Evolutionary conservation across 1,140 invertebrate species (phyloP).

Genomic region (Drosophila baimaii): DNA sequence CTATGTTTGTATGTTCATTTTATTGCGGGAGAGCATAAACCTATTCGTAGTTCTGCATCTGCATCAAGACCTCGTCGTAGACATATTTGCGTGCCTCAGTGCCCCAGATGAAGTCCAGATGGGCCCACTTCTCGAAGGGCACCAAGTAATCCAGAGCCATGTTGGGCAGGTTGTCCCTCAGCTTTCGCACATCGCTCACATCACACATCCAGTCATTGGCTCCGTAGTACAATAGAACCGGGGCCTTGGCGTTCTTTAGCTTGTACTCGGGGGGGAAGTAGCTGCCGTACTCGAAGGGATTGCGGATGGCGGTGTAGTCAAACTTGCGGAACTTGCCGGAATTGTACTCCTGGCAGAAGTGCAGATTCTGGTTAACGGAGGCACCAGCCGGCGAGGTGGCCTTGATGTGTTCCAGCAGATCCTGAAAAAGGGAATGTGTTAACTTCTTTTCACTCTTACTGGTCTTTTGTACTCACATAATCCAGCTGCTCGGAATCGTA

Average conservation of each 20-base stretch:
- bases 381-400: slow-evolving; percentile 86
- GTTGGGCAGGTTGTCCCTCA: slow-evolving; percentile 83
- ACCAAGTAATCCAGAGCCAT: slow-evolving; percentile 84
- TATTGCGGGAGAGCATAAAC: slow-evolving; percentile 27
- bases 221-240: slow-evolving; percentile 87
- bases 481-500: slow-evolving; percentile 84
- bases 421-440: slow-evolving; percentile 62
- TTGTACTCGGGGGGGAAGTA: slow-evolving; percentile 86
- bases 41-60: slow-evolving; percentile 67
- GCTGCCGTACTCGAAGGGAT: slow-evolving; percentile 85
- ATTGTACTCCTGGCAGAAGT: slow-evolving; percentile 85
- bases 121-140: slow-evolving; percentile 87
- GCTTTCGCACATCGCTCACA: slow-evolving; percentile 87
- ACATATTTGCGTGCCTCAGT: slow-evolving; percentile 86
- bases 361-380: slow-evolving; percentile 85
- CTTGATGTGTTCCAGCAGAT: slow-evolving; percentile 76
- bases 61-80: slow-evolving; percentile 85
- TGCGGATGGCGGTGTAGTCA: slow-evolving; percentile 84
- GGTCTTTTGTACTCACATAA: slow-evolving; percentile 64
- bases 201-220: slow-evolving; percentile 86
- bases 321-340: slow-evolving; percentile 83
- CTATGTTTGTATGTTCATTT: slow-evolving; percentile 19
- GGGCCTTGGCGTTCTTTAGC: slow-evolving; percentile 87
- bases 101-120: slow-evolving; percentile 90
- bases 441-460: too few species aligned